A percentile compares a stretch with the other conserved stretches of the same genome.
These are phyloP conservation scores for Sarcophaga peregrina DNA, from an alignment of 1,140 invertebrate species.

Conservation along the genomic window DNA sequence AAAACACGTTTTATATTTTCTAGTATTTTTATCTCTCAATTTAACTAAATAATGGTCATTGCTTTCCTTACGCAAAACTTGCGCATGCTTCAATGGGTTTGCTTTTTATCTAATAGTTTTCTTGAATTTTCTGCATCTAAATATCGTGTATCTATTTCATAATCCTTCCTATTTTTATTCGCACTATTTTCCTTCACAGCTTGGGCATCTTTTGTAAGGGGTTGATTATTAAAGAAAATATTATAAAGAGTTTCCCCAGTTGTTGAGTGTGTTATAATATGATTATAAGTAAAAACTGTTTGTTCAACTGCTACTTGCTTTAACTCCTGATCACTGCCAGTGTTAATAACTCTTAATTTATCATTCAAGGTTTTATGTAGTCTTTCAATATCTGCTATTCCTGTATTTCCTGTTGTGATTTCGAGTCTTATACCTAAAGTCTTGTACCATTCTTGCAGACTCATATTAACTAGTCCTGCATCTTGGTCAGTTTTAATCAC, in stretches of 20 bases:
- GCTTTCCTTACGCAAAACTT: neutral
- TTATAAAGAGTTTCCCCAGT: slow-evolving; percentile 13
- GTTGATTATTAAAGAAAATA: slow-evolving; percentile 31
- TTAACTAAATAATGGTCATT: neutral
- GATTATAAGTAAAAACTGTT: slow-evolving; percentile 28
- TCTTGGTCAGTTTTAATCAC: slow-evolving; percentile 27
- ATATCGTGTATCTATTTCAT: neutral
- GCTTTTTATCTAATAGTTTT: neutral
- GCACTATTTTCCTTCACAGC: neutral
- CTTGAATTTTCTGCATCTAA: neutral
- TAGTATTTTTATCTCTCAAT: no score
- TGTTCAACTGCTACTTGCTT: slow-evolving; percentile 15
- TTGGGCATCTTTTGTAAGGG: slow-evolving; percentile 9
- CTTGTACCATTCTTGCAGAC: slow-evolving; percentile 28
- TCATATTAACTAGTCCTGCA: slow-evolving; percentile 7
- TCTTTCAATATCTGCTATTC: slow-evolving; percentile 36
- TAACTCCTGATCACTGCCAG: neutral
- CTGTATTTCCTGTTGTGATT: slow-evolving; percentile 36
- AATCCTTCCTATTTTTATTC: neutral
- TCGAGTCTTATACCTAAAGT: neutral
- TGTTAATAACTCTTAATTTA: slow-evolving; percentile 43
- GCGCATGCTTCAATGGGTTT: neutral
- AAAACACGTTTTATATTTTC: no score
- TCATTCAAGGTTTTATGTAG: slow-evolving; percentile 39
- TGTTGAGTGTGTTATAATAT: slow-evolving; percentile 18